phyloP scores from a whole-genome alignment of 2,113 vertebrate species.

The Nothoprocta perdicaria region DNA sequence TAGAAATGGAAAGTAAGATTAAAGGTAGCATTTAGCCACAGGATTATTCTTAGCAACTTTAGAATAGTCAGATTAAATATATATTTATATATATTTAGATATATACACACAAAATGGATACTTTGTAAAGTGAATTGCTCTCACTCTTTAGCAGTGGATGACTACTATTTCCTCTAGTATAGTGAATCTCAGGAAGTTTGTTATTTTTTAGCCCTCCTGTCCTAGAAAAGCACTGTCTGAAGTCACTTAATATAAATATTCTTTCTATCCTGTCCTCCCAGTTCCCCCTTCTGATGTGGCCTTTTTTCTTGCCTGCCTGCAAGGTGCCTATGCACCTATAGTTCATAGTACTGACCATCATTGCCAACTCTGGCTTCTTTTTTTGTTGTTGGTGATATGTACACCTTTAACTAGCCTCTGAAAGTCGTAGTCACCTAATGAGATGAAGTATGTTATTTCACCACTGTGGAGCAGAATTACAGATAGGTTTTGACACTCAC shows the following conservation, averaged over 20 bases:
- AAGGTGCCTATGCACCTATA: not conserved
- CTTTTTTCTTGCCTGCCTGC: not conserved
- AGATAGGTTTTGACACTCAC: not conserved
- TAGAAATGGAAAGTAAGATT: constrained; percentile 77
- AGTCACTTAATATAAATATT: not conserved
- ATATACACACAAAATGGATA: not conserved
- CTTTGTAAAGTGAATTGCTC: constrained; percentile 31
- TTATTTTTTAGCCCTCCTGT: constrained; percentile 30
- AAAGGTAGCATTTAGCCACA: constrained; percentile 59
- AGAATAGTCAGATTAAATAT: constrained; percentile 53
- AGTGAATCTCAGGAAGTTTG: constrained; percentile 32
- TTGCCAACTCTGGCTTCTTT: not conserved
- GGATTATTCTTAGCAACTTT: constrained; percentile 63
- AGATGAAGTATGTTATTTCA: not conserved
- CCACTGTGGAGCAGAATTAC: not conserved
- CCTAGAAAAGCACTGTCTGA: not conserved
- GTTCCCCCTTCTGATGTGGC: not conserved
- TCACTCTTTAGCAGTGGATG: constrained; percentile 44
- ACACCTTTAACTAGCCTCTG: not conserved
- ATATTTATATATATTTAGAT: not conserved
- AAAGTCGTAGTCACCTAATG: not conserved
- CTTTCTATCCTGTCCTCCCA: not conserved
- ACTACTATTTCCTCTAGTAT: constrained; percentile 53
- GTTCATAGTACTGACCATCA: not conserved
- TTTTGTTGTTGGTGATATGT: not conserved